Conservation (phyloP, 2,888 invertebrate genomes). For the Limnephilus marmoratus region DNA sequence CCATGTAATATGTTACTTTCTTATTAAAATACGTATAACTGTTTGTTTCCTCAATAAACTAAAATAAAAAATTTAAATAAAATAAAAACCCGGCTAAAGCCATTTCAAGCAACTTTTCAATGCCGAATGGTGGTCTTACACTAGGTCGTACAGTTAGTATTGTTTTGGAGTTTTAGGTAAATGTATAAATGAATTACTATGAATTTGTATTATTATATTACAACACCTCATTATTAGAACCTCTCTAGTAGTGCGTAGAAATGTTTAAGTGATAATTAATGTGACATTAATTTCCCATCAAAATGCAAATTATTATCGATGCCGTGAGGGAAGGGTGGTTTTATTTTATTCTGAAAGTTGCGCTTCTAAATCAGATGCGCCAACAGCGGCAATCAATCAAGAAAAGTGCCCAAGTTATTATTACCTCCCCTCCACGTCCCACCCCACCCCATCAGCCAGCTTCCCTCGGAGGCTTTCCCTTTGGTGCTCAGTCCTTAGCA, state of each 20-base stretch:
- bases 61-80: no score
- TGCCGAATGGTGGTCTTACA: no score
- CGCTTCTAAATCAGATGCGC: slow-evolving; percentile 35
- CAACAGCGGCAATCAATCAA: slow-evolving; percentile 44
- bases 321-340: not conserved
- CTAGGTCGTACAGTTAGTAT: no score
- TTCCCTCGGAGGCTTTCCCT: not conserved
- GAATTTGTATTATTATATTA: not conserved
- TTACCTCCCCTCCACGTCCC: not conserved
- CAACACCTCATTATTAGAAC: not conserved
- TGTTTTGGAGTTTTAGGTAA: not conserved
- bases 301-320: slow-evolving; percentile 32
- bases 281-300: not conserved
- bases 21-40: no score
- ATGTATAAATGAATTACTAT: not conserved
- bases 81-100: no score
- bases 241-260: no score
- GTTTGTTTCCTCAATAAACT: no score
- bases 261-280: not conserved
- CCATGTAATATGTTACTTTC: no score
- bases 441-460: not conserved
- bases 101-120: no score
- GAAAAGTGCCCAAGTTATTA: slow-evolving; percentile 43
- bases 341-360: slow-evolving; percentile 16
- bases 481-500: not conserved